Percentiles rank a stretch among this genome's conserved stretches.
Evolutionary conservation across 2,113 vertebrate genomes (phyloP).

Genomic region (human): GRCh38 chr13:100273001-100273500

Average conservation of each 20-base stretch:
- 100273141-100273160: neutral
- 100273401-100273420: neutral
- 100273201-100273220: slow-evolving; percentile 92
- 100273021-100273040: neutral
- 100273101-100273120: neutral
- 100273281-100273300: slow-evolving; percentile 99
- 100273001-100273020: neutral
- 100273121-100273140: slow-evolving; percentile 6
- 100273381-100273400: neutral
- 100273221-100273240: slow-evolving; percentile 97
- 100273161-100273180: neutral
- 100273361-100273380: slow-evolving; percentile 35
- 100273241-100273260: slow-evolving; percentile 95
- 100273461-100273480: slow-evolving; percentile 63
- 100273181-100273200: slow-evolving; percentile 87
- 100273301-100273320: slow-evolving; percentile 96
- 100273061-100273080: neutral
- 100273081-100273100: neutral
- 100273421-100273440: neutral
- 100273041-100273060: neutral
- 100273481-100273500: slow-evolving; percentile 69
- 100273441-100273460: slow-evolving; percentile 26
- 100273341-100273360: slow-evolving; percentile 90
- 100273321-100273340: slow-evolving; percentile 99
- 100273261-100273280: slow-evolving; percentile 96